phyloP scores from a whole-genome alignment of 1,140 invertebrate genomes.

The Panonychus citri region DNA sequence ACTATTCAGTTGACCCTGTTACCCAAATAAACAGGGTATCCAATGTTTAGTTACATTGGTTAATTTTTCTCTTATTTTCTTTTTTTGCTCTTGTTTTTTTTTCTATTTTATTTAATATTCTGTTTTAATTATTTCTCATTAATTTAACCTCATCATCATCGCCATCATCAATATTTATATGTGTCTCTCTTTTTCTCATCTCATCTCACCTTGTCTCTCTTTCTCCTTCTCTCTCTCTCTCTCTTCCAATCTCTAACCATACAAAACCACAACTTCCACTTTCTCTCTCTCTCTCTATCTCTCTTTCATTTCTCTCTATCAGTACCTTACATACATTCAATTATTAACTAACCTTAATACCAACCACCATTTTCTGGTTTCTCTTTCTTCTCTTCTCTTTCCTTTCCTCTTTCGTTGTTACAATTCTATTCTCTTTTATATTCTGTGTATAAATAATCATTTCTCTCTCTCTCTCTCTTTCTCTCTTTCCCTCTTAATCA shows the following conservation, averaged over 20 bases:
- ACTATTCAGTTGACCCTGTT: no score
- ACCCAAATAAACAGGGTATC: background rate
- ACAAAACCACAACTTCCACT: no score
- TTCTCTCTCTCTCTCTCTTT: no score
- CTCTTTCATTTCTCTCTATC: no score
- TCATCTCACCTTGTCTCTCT: background rate
- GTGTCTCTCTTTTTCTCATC: background rate
- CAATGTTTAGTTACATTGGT: background rate
- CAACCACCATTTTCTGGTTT: background rate
- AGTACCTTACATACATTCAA: no score
- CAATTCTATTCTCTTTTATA: background rate
- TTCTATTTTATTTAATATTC: background rate
- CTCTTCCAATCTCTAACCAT: no score
- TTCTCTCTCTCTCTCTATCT: no score
- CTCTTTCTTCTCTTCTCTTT: background rate
- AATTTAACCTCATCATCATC: background rate
- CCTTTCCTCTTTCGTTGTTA: no score
- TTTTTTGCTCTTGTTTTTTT: background rate
- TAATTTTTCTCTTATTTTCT: background rate
- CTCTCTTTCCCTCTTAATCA: no score
- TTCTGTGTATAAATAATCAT: background rate
- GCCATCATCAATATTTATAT: background rate
- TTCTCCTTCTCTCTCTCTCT: no score
- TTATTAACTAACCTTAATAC: no score
- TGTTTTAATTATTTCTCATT: background rate